Conservation (phyloP, 2,113 vertebrate genomes). For the Mystacornis crossleyi region DNA sequence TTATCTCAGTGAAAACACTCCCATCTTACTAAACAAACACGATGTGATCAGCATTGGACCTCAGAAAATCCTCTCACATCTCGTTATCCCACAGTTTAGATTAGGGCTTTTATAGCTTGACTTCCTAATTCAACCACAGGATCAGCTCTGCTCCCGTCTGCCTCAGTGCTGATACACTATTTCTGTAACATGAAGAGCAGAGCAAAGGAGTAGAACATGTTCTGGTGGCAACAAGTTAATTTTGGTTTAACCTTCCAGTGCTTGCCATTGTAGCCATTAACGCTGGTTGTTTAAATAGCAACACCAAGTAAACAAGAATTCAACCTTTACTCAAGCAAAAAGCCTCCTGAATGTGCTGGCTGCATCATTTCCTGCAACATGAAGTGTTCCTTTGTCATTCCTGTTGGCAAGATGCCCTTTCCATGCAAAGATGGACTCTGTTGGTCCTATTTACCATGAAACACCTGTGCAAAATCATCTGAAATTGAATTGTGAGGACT, state of each 20-base stretch:
- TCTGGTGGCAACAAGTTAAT: neutral
- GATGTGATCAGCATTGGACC: slow-evolving; percentile 54
- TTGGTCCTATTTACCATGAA: neutral
- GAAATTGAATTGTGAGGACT: neutral
- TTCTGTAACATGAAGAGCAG: slow-evolving; percentile 51
- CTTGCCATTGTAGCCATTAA: neutral
- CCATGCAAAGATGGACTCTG: neutral
- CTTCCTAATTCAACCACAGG: slow-evolving; percentile 55
- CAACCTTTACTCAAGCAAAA: neutral
- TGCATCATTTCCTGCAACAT: neutral
- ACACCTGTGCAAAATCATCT: neutral
- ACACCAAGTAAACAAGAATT: neutral
- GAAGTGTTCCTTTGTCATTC: neutral
- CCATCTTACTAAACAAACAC: slow-evolving; percentile 70
- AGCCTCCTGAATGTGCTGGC: neutral
- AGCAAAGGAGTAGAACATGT: neutral
- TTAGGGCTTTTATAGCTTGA: slow-evolving; percentile 64
- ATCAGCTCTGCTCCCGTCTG: slow-evolving; percentile 43
- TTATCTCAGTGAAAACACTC: slow-evolving; percentile 67
- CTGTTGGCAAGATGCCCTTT: neutral
- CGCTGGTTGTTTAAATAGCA: neutral
- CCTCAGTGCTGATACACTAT: slow-evolving; percentile 7
- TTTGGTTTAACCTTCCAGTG: neutral
- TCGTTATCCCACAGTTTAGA: slow-evolving; percentile 75
- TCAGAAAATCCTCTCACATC: slow-evolving; percentile 72